Evolutionary conservation across 2,888 invertebrate species (phyloP).

Genomic region (Cephonodes hylas): DNA sequence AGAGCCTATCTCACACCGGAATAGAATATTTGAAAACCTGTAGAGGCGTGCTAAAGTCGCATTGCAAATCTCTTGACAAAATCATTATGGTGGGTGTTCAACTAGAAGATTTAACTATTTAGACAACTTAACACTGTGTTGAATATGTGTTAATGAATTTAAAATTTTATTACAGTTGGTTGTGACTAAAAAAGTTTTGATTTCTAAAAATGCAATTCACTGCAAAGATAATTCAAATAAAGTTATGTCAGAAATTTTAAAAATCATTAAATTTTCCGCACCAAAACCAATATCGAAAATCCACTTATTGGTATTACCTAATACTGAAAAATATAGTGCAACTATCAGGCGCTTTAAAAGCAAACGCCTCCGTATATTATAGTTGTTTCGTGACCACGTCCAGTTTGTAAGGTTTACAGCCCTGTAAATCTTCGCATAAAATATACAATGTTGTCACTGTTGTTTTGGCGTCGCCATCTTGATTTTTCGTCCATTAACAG

Average conservation of each 20-base stretch:
- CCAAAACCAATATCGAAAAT: background rate
- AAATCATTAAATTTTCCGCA: background rate
- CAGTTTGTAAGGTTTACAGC: constrained; percentile 61
- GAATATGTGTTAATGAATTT: no score
- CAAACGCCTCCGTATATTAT: constrained; percentile 18
- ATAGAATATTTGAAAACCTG: no score
- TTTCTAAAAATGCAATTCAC: no score
- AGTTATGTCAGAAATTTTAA: background rate
- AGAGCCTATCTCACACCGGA: no score
- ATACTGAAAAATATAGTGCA: background rate
- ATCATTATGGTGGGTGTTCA: no score
- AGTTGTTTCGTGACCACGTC: constrained; percentile 61
- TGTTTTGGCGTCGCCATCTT: constrained; percentile 46
- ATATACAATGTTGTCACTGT: constrained; percentile 66
- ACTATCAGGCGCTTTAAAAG: background rate
- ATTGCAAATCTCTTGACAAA: no score
- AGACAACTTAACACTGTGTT: no score
- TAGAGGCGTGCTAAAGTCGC: no score
- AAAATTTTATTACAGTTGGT: no score
- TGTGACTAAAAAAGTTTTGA: no score
- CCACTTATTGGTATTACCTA: background rate
- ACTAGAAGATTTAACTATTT: no score
- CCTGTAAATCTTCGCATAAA: constrained; percentile 72
- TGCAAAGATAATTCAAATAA: no score
- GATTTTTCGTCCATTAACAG: constrained; percentile 41